These are phyloP conservation scores for Yponomeuta sedellus DNA, from an alignment of 2,888 invertebrate genomes.

Conservation along the genomic window DNA sequence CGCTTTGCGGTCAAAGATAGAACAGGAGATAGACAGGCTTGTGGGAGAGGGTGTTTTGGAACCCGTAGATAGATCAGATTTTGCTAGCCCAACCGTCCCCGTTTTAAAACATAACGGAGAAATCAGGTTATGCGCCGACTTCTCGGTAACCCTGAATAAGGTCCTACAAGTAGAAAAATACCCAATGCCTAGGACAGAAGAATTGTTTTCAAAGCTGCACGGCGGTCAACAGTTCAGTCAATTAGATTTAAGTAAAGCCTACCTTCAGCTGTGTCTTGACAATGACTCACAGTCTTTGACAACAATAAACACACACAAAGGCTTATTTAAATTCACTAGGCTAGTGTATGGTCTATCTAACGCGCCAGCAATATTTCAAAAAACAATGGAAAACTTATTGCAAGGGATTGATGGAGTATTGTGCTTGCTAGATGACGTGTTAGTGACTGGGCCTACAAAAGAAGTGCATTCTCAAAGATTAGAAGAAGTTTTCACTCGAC, in stretches of 20 bases:
- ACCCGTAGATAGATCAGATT: background rate
- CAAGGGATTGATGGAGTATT: background rate
- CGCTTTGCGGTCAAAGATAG: background rate
- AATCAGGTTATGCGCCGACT: background rate
- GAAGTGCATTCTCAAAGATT: constrained; percentile 17
- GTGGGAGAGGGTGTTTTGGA: background rate
- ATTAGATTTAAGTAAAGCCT: constrained; percentile 4
- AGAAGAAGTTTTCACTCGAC: constrained; percentile 19
- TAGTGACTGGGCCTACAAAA: background rate
- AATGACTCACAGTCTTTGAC: background rate
- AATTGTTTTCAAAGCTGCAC: constrained; percentile 2
- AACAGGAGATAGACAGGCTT: background rate
- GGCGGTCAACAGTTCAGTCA: background rate
- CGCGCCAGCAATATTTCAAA: too few relatives aligned
- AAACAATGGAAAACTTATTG: background rate
- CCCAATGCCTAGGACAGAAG: constrained; percentile 4
- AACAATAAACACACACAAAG: constrained; percentile 4
- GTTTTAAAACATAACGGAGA: background rate
- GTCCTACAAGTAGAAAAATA: background rate
- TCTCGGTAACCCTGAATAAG: background rate
- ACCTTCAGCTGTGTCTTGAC: background rate
- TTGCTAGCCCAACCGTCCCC: background rate
- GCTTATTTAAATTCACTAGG: constrained; percentile 1
- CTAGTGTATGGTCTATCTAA: background rate
- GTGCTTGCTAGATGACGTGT: background rate